Base-by-base conservation (phyloP, 1,140 invertebrate species). In the Druon quercuslanigerum region DNA sequence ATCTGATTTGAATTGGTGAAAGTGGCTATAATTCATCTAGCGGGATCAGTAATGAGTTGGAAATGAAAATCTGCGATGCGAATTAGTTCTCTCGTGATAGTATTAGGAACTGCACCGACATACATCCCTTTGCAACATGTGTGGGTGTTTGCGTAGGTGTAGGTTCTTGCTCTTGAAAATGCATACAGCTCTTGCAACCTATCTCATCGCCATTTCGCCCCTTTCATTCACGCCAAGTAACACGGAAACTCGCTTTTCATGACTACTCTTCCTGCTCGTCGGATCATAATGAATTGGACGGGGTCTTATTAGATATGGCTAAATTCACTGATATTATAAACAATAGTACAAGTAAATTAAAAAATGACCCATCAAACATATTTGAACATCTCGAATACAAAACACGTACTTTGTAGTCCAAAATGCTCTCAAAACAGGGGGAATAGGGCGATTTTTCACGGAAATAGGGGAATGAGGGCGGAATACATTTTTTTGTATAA, bases 81-180 rank as follows among this genome's bases (percentile, higher is more conserved):
- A 66, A 40, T 66, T 40, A 66, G 60, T 66, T 66, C 33, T 66
- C 60, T 66, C 60, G 14, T 66, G 60, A 66, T 66, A 66, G 60
- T 16, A 66, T 46, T 66, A 66, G 40, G 11, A 46, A 46, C 40
- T 46, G 40, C 40, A 46, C 40, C 40, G 40, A 46, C 25, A 66
- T 25, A 66, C 40, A 25, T 33, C 60, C 25, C 57, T 66, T 8
- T 66, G 19, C 57, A 66, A 40, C n/a, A 16, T 33, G 8, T 46
- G 60, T 46, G n/a, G 60, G 14, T n/a, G 60, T 46, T 40, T 66
- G 25, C 40, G 60, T 66, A 33, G 25, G 60, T 16, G 60, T 25
- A 40, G 20, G 54, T 56, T 66, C 25, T 66, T 20, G 60, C 60
- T 46, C 60, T 66, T 66, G 60, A 66, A 66, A 66, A 33, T 56